A percentile compares a stretch with the other conserved stretches of the same genome.
Evolutionary conservation across 2,797 vertebrate species (phyloP).

Genomic region (Phoeniculus purpureus): DNA sequence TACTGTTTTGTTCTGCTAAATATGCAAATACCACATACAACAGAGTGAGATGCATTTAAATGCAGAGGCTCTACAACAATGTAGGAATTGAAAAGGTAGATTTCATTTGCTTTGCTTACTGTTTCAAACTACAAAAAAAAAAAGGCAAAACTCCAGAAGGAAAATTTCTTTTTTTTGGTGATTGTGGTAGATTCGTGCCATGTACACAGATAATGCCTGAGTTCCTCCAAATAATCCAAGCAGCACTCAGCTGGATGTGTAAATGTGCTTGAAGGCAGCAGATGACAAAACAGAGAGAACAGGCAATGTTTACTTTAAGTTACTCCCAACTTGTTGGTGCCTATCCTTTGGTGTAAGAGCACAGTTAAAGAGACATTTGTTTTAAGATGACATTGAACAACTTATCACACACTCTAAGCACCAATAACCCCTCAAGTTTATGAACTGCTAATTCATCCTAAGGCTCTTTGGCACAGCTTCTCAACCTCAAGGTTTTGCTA

Average conservation of each 20-base stretch:
- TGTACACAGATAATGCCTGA: background rate
- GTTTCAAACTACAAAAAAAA: conserved; percentile 32
- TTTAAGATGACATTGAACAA: conserved; percentile 1
- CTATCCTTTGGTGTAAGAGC: background rate
- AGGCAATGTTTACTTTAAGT: background rate
- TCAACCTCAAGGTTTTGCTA: background rate
- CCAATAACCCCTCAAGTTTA: conserved; percentile 4
- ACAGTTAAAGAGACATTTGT: background rate
- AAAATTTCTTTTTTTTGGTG: background rate
- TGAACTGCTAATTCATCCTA: background rate
- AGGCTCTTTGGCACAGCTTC: background rate
- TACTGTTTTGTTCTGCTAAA: conserved; percentile 89
- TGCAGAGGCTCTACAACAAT: conserved; percentile 44
- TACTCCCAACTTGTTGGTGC: background rate
- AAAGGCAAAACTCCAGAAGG: background rate
- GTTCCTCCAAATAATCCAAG: background rate
- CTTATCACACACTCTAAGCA: conserved; percentile 10
- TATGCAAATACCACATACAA: conserved; percentile 74
- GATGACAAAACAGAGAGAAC: background rate
- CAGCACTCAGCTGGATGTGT: background rate
- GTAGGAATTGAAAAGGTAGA: conserved; percentile 61
- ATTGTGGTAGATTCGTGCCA: background rate
- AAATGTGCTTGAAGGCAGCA: background rate
- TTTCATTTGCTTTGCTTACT: conserved; percentile 31
- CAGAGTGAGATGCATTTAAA: conserved; percentile 68